Conservation (phyloP, 2,888 invertebrate genomes). For the Petrolisthes cinctipes region DNA sequence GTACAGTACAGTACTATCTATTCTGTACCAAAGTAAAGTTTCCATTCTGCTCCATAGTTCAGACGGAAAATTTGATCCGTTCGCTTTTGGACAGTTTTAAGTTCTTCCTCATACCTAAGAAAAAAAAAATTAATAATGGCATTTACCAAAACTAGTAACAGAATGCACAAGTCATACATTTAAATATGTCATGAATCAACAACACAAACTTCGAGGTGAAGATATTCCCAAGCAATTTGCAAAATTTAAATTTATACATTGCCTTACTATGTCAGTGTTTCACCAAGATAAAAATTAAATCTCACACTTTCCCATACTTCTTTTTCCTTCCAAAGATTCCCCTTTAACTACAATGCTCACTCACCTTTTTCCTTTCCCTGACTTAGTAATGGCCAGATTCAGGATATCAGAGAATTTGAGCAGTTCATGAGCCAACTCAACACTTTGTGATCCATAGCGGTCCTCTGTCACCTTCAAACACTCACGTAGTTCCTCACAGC, state of each 20-base stretch:
- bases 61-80: conserved; percentile 45
- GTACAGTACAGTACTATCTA: no score
- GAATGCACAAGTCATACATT: no score
- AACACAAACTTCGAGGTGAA: no score
- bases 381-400: conserved; percentile 58
- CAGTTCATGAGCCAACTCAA: conserved; percentile 78
- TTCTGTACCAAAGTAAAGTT: conserved; percentile 28
- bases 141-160: no score
- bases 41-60: conserved; percentile 55
- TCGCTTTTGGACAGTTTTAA: conserved; percentile 21
- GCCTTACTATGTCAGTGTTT: no score
- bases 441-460: conserved; percentile 76
- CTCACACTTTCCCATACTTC: not conserved
- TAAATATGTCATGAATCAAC: no score
- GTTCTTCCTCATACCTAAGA: conserved; percentile 36
- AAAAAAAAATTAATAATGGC: no score
- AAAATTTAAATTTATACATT: no score
- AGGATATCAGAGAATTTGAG: conserved; percentile 77
- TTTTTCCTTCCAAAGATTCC: not conserved
- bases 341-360: not conserved
- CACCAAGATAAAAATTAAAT: no score
- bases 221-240: no score
- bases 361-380: not conserved
- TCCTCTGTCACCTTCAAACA: conserved; percentile 72
- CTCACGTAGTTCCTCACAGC: conserved; percentile 72